Conservation (phyloP, 1,140 invertebrate genomes). For the Bactericera cockerelli region DNA sequence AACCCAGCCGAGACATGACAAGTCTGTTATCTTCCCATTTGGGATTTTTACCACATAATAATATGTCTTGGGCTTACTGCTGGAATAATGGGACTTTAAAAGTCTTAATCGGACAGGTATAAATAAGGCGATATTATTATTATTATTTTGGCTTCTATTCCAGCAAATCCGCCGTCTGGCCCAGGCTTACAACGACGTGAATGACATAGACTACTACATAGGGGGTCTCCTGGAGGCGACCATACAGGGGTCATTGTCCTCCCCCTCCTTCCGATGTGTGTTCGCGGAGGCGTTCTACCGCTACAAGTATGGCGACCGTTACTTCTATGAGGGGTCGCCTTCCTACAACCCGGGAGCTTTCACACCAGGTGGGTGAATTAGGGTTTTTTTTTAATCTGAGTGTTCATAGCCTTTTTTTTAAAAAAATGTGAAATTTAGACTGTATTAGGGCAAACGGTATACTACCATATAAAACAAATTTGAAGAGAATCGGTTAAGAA, state of each 20-base stretch:
- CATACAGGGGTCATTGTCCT: constrained; percentile 33
- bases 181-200: constrained; percentile 46
- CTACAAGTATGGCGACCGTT: constrained; percentile 60
- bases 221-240: constrained; percentile 37
- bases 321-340: constrained; percentile 41
- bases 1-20: too few relatives aligned
- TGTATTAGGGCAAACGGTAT: too few relatives aligned
- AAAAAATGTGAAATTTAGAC: too few relatives aligned
- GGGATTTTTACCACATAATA: too few relatives aligned
- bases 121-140: too few relatives aligned
- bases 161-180: constrained; percentile 13
- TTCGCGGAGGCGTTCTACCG: constrained; percentile 38
- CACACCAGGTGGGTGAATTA: constrained; percentile 33
- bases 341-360: constrained; percentile 68
- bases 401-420: too few relatives aligned
- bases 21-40: constrained; percentile 40
- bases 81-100: too few relatives aligned
- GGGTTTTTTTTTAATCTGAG: not conserved
- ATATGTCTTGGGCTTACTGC: too few relatives aligned
- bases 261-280: constrained; percentile 40
- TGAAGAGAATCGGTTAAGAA: too few relatives aligned
- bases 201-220: constrained; percentile 84
- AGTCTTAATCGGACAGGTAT: too few relatives aligned
- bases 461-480: too few relatives aligned
- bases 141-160: too few relatives aligned